phyloP scores from a whole-genome alignment of 2,113 vertebrate genomes.

The Notiomystis cincta region DNA sequence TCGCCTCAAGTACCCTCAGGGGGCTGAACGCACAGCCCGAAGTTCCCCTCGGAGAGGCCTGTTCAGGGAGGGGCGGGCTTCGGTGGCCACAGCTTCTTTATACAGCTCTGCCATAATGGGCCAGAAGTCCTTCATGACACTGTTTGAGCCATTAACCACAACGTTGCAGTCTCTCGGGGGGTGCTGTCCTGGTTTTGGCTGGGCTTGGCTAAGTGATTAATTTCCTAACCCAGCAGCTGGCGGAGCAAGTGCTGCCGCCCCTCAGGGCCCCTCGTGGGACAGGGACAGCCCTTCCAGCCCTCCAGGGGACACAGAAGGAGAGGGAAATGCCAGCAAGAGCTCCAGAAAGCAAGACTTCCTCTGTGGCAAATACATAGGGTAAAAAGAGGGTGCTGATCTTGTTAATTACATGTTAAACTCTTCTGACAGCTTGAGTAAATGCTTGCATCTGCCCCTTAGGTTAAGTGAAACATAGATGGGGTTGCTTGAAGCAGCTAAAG shows the following conservation, averaged over 20 bases:
- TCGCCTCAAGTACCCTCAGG: too few relatives aligned
- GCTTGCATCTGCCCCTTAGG: neutral
- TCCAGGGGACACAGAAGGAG: neutral
- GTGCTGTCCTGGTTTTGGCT: neutral
- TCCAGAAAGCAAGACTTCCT: neutral
- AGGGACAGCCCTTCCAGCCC: neutral
- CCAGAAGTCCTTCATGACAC: neutral
- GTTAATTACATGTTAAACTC: neutral
- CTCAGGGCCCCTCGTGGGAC: accelerated
- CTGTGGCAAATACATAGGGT: neutral
- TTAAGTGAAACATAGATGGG: neutral
- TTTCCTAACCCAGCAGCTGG: neutral
- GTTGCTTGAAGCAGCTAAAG: neutral
- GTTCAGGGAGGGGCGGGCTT: too few relatives aligned
- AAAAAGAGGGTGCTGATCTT: neutral
- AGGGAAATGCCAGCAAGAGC: neutral
- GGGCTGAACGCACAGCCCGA: neutral
- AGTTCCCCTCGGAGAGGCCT: neutral
- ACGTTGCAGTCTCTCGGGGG: neutral
- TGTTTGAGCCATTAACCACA: neutral
- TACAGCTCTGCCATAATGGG: neutral
- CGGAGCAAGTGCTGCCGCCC: neutral
- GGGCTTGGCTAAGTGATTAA: neutral
- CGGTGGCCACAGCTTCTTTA: neutral
- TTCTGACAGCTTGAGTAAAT: neutral